Evolutionary conservation across 1,140 invertebrate species (phyloP), one percentile per base, ranked within the genome.

Genomic region (Eufriesea mexicana): DNA sequence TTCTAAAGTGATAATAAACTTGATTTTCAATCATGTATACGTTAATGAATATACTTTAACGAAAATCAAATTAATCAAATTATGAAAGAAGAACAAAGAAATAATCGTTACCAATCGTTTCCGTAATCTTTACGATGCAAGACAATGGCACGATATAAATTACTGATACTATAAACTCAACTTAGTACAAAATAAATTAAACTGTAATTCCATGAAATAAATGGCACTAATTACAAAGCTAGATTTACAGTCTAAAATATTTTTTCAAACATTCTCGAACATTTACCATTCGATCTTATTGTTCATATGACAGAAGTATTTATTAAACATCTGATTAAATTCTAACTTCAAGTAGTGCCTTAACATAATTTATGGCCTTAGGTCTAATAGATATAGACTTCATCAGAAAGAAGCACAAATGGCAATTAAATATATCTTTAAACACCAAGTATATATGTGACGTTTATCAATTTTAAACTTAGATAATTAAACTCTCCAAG

Each of bases 211-310:
- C 35, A 25, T 49, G 54, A 49, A 75, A 72, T 68, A 47, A 86
- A 84, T 87, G 73, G 73, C 85, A 87, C 85, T 83, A 87, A 71
- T 87, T 80, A 74, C 67, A 45, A 85, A 86, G 77, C 75, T 84
- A 87, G 54, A 78, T 79, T 75, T 55, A 84, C 49, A 70, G 68
- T 76, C 85, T 71, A 75, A 59, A 62, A 49, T 84, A 67, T 79
- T 18, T 35, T 84, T 72, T 42, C 51, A 66, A 76, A 64, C 49
- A 28, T 82, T 49, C 45, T 28, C 25, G 23, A 51, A 25, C 25
- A 42, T 72, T 73, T 57, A 28, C 35, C 35, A 42, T 25, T 73
- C 47, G 12, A 14, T 80, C 4, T 66, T 28, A 64, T 66, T 68
- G 28, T 67, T 64, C 16, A 42, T 42, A 8, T 62, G 28, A 66